Percentiles rank a stretch among this genome's conserved stretches.
Conservation (phyloP, 2,113 vertebrate genomes). For the Heteronetta atricapilla region DNA sequence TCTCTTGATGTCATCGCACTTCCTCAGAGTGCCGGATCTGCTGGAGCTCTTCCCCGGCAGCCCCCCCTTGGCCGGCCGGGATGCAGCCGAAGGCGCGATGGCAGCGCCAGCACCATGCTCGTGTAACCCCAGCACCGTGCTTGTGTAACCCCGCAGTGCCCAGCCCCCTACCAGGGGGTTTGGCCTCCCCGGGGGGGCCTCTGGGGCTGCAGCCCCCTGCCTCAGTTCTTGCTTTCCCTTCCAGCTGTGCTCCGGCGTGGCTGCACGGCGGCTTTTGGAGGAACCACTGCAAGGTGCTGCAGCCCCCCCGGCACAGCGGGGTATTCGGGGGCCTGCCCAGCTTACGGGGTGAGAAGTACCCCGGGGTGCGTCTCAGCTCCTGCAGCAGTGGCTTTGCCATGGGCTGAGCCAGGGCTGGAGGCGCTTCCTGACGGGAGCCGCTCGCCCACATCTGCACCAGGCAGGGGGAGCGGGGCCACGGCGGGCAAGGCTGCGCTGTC, state of each 20-base stretch:
- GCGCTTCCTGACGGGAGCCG: background rate
- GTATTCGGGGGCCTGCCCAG: background rate
- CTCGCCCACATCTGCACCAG: fast-evolving
- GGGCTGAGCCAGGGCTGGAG: fast-evolving
- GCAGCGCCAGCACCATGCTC: background rate
- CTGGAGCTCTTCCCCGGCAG: background rate
- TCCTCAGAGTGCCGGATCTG: background rate
- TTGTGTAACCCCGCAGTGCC: no score
- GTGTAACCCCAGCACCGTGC: background rate
- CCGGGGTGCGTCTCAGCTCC: background rate
- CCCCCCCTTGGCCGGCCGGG: background rate
- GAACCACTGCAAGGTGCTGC: background rate
- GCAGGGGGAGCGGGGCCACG: background rate
- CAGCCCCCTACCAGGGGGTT: no score
- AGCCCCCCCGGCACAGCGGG: background rate
- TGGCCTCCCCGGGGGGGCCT: no score
- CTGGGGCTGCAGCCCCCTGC: no score
- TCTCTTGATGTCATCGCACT: background rate
- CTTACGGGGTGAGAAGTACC: background rate
- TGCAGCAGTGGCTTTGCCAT: background rate
- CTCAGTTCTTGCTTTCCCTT: no score
- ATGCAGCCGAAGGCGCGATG: background rate
- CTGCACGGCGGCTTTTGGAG: no score
- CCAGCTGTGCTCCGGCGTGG: no score
- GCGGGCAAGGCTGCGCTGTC: background rate